These are phyloP conservation scores for Nephrotoma flavescens DNA, from an alignment of 2,888 invertebrate genomes.

Conservation along the genomic window DNA sequence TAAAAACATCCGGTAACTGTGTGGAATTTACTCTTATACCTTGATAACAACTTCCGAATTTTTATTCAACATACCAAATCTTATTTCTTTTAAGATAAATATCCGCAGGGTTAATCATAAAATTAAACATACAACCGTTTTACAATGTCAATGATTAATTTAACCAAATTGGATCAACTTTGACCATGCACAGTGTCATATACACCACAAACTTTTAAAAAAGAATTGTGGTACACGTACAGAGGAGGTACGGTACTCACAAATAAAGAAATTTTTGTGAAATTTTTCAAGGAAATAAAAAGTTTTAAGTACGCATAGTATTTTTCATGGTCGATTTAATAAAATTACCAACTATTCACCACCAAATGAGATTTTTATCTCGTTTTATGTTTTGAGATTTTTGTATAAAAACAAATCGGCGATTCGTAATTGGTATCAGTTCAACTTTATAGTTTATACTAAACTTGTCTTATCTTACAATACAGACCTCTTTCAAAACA, in stretches of 20 bases:
- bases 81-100: background rate
- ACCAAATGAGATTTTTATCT: background rate
- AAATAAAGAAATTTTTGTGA: background rate
- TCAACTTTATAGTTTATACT: slow-evolving; percentile 15
- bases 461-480: background rate
- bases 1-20: background rate
- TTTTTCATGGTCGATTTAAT: background rate
- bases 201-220: no score
- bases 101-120: background rate
- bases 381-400: background rate
- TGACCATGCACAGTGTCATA: no score
- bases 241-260: background rate
- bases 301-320: background rate
- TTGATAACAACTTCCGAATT: background rate
- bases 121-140: background rate
- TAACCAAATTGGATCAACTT: no score
- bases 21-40: background rate
- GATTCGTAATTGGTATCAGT: slow-evolving; percentile 17
- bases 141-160: background rate
- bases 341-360: no score
- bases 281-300: background rate
- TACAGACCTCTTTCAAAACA: slow-evolving; percentile 5
- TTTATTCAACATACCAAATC: background rate
- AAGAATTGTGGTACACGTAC: no score
- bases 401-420: background rate